Percentiles rank a stretch among this genome's conserved stretches.
phyloP scores from a whole-genome alignment of 2,888 invertebrate genomes.

The Caenorhabditis plicata region DNA sequence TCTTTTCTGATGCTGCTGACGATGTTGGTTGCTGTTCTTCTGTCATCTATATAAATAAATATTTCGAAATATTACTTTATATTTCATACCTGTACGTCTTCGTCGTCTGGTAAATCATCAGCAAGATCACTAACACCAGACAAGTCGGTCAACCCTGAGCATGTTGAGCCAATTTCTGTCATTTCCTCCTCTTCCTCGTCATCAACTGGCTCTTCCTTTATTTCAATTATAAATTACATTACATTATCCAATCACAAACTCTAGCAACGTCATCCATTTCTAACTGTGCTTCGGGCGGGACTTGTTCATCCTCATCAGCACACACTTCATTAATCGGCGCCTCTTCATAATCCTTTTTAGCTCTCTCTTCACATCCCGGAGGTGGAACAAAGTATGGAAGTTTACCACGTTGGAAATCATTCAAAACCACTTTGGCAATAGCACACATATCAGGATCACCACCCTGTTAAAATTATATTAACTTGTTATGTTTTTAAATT shows the following conservation, averaged over 20 bases:
- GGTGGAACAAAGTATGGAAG: slow-evolving; percentile 75
- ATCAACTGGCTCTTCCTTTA: slow-evolving; percentile 19
- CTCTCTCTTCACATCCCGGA: slow-evolving; percentile 56
- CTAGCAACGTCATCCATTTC: slow-evolving; percentile 28
- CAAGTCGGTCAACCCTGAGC: slow-evolving; percentile 59
- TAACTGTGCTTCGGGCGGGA: slow-evolving; percentile 25
- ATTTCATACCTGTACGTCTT: slow-evolving; percentile 1
- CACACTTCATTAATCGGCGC: slow-evolving; percentile 59
- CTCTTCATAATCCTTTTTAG: slow-evolving; percentile 41
- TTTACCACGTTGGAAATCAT: slow-evolving; percentile 93
- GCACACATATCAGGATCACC: slow-evolving; percentile 92
- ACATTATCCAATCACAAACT: slow-evolving; percentile 2
- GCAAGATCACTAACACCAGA: slow-evolving; percentile 60
- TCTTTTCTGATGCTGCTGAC: slow-evolving; percentile 2
- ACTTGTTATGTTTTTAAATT: too few species aligned
- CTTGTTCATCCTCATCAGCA: slow-evolving; percentile 54
- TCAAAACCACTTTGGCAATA: slow-evolving; percentile 89
- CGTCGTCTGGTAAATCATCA: slow-evolving; percentile 37
- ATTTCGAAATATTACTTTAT: too few species aligned
- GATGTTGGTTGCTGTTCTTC: slow-evolving; percentile 6
- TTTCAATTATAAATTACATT: neutral
- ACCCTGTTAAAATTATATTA: too few species aligned
- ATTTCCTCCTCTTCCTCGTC: slow-evolving; percentile 49
- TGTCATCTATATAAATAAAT: too few species aligned
- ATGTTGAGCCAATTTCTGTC: slow-evolving; percentile 57